Evolutionary conservation across 1,140 invertebrate species (phyloP).

Genomic region (Panagrolaimus sp.): DNA sequence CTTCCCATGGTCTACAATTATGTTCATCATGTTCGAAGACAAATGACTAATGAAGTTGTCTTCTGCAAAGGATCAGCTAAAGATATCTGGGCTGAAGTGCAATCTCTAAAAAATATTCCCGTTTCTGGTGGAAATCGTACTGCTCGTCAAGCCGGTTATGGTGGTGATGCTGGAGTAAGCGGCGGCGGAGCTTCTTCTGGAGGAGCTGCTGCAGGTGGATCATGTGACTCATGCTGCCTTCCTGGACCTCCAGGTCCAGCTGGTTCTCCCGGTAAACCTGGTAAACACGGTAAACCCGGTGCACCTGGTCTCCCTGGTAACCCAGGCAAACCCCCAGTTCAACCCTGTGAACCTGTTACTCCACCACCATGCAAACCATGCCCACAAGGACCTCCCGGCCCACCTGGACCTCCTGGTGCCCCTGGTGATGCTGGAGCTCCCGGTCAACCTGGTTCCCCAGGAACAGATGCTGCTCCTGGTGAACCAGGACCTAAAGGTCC

Average conservation of each 20-base stretch:
- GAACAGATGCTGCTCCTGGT: conserved; percentile 33
- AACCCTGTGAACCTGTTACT: conserved; percentile 46
- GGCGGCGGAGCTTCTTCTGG: conserved; percentile 31
- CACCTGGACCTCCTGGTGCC: conserved; percentile 20
- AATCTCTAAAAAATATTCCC: conserved; percentile 38
- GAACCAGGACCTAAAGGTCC: conserved; percentile 34
- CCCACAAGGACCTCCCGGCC: conserved; percentile 37
- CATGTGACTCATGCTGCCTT: conserved; percentile 49
- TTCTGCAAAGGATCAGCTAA: conserved; percentile 56
- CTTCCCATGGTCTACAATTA: conserved; percentile 56
- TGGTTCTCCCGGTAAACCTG: conserved; percentile 27
- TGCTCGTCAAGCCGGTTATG: conserved; percentile 53
- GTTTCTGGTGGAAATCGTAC: conserved; percentile 37
- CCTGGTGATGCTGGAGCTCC: conserved; percentile 36
- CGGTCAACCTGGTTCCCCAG: conserved; percentile 45
- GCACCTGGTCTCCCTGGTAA: conserved; percentile 34
- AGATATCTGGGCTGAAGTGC: conserved; percentile 53
- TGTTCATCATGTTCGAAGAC: conserved; percentile 40
- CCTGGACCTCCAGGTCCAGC: conserved; percentile 36
- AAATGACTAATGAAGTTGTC: conserved; percentile 49
- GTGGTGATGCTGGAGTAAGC: conserved; percentile 28
- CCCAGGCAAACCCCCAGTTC: conserved; percentile 41
- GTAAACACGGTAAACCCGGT: conserved; percentile 28
- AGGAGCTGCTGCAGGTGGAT: conserved; percentile 40
- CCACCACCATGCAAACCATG: conserved; percentile 46